Evolutionary conservation across 2,797 vertebrate genomes (phyloP).

Genomic region (Chloroceryle inda): DNA sequence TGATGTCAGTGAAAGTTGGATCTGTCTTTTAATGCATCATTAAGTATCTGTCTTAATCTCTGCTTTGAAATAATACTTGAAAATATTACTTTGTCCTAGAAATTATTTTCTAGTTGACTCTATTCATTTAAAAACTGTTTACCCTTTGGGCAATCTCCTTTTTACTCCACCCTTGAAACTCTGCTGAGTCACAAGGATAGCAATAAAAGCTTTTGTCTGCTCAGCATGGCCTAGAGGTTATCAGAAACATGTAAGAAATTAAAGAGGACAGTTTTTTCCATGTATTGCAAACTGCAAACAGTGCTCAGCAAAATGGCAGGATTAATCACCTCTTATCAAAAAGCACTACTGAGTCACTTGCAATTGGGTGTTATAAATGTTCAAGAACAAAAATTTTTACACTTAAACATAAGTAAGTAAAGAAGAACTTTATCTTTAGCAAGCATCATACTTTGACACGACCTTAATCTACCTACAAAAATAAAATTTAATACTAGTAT

Average conservation of each 20-base stretch:
- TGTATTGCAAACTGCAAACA: constrained; percentile 19
- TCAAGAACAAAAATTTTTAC: not conserved
- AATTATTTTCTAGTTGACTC: not conserved
- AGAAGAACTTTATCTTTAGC: not conserved
- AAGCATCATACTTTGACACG: not conserved
- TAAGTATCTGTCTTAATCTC: not conserved
- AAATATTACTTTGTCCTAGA: constrained; percentile 13
- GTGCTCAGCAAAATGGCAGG: not conserved
- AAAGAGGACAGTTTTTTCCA: constrained; percentile 38
- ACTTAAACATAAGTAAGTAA: not conserved
- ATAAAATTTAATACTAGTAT: not conserved
- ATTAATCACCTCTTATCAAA: constrained; percentile 51
- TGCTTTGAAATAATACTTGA: not conserved
- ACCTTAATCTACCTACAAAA: not conserved
- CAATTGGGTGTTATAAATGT: not conserved
- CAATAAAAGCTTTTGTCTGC: constrained; percentile 62
- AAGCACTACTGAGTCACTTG: not conserved
- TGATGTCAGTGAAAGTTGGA: not conserved
- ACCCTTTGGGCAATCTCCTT: not conserved
- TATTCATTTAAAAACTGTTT: constrained; percentile 15
- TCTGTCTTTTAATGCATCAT: not conserved
- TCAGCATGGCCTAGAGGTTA: constrained; percentile 65
- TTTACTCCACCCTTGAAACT: constrained; percentile 62
- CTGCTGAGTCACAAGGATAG: constrained; percentile 51
- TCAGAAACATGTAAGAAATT: constrained; percentile 60